These are phyloP conservation scores for Enteromius paludinosus DNA, from an alignment of 2,797 vertebrate species.

Conservation along the genomic window DNA sequence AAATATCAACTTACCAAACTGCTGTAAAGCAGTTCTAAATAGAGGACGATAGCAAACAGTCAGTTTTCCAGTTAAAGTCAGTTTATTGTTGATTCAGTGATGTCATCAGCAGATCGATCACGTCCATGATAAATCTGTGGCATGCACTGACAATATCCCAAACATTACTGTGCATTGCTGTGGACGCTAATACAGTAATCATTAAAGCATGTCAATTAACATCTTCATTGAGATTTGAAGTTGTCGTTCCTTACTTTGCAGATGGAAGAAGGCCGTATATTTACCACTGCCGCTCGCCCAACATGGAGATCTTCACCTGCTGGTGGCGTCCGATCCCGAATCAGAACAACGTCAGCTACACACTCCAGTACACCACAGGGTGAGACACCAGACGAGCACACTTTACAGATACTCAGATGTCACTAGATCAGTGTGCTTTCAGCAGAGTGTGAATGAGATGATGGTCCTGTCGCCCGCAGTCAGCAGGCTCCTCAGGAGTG, in stretches of 20 bases:
- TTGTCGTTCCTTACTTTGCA: conserved; percentile 35
- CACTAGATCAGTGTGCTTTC: not conserved
- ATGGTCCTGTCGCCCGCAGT: conserved; percentile 57
- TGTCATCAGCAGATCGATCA: not conserved
- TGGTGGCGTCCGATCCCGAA: conserved; percentile 77
- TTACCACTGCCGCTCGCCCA: conserved; percentile 77
- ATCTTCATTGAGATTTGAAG: not conserved
- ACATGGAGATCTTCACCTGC: conserved; percentile 83
- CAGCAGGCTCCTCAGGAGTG: conserved; percentile 65
- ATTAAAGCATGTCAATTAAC: not conserved
- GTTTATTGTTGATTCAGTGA: not conserved
- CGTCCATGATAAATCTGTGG: not conserved
- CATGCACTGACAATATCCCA: not conserved
- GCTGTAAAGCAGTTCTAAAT: no score
- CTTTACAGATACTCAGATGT: not conserved
- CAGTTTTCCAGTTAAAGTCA: not conserved
- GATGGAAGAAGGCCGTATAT: conserved; percentile 72
- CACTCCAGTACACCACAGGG: conserved; percentile 74
- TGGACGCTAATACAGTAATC: not conserved
- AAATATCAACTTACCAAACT: no score
- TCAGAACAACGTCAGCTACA: conserved; percentile 64
- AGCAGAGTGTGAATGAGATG: not conserved
- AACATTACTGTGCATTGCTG: not conserved
- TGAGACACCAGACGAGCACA: conserved; percentile 55
- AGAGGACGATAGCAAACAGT: not conserved